Evolutionary conservation across 2,888 invertebrate species (phyloP), one percentile per base, ranked within the genome.

Genomic region (Cryptus armator): DNA sequence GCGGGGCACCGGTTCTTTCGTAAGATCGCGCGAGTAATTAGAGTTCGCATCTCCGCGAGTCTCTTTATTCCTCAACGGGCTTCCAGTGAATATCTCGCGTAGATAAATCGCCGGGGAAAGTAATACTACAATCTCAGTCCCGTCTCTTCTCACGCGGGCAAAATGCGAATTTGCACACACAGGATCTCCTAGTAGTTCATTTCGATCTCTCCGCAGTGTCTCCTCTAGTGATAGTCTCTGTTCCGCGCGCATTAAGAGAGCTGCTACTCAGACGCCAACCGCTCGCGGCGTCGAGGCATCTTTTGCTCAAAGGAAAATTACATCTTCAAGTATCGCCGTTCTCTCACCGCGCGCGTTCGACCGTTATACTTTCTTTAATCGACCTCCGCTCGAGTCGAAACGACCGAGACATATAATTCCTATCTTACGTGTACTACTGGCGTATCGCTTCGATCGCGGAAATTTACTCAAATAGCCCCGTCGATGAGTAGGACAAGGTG

Each of bases 291-390:
- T 67, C 62, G 68, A 24, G 51, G 37, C 6, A 37, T 32, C 14
- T 70, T 44, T 72, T 24, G 76, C 81, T 44, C 84, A 44, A 66
- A 44, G 37, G 68, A 75, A 84, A 84, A 85, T 85, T 70, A 78
- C 78, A 62, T 81, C 74, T 74, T 44, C 16, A 32, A 19, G 37
- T 74, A 75, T 74, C 81, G 74, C 84, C 37, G 70, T 78, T 81
- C 78, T 74, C 74, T 85, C 84, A 71, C 84, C 78, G 59, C 29
- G 37, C 53, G 37, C 37, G 6, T 37, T 16, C 68, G 56, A 70
- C 64, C 66, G 81, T 74, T 78, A 78, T 78, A 81, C 84, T 85
- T 85, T 81, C 84, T 81, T 81, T 48, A 66, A 85, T 85, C 81
- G 84, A 81, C 68, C 84, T 74, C 67, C 71, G 37, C 59, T 12